A percentile compares a stretch with the other conserved stretches of the same genome.
phyloP scores from a whole-genome alignment of 2,113 vertebrate genomes.

The Chinchilla lanigera region DNA sequence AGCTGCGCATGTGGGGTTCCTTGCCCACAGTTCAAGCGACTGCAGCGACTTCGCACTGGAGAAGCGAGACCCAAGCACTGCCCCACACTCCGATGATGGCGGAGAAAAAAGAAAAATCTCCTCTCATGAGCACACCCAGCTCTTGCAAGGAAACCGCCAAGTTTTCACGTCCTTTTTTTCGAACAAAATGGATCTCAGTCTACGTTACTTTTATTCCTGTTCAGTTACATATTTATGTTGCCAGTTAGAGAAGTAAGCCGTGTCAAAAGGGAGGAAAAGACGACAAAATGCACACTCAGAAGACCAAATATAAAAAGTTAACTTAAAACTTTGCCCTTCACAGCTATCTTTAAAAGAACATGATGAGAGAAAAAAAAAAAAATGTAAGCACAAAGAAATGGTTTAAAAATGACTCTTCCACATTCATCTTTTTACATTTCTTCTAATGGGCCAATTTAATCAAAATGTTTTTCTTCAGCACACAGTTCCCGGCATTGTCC shows the following conservation, averaged over 20 bases:
- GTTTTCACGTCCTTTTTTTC: not conserved
- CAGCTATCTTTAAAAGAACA: constrained; percentile 41
- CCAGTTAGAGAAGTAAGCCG: not conserved
- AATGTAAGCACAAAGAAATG: constrained; percentile 31
- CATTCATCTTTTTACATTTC: constrained; percentile 52
- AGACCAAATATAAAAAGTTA: not conserved
- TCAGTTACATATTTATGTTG: not conserved
- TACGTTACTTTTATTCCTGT: not conserved
- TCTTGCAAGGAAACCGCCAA: accelerated
- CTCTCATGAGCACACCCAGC: not conserved
- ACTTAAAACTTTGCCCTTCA: not conserved
- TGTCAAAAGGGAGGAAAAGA: not conserved
- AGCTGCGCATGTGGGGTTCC: not conserved
- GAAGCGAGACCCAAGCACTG: constrained; percentile 43
- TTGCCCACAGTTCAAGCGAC: not conserved
- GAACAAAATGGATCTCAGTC: not conserved
- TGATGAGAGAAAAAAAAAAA: not conserved
- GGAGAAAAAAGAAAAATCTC: constrained; percentile 58
- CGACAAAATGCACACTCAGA: not conserved
- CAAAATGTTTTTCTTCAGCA: constrained; percentile 66
- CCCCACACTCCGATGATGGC: constrained; percentile 64
- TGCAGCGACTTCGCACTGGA: constrained; percentile 55
- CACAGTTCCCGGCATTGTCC: constrained; percentile 15
- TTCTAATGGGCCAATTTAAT: constrained; percentile 64
- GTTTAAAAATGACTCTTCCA: constrained; percentile 54